Evolutionary conservation across 2,888 invertebrate genomes (phyloP).

Genomic region (Dinocampus coccinellae): DNA sequence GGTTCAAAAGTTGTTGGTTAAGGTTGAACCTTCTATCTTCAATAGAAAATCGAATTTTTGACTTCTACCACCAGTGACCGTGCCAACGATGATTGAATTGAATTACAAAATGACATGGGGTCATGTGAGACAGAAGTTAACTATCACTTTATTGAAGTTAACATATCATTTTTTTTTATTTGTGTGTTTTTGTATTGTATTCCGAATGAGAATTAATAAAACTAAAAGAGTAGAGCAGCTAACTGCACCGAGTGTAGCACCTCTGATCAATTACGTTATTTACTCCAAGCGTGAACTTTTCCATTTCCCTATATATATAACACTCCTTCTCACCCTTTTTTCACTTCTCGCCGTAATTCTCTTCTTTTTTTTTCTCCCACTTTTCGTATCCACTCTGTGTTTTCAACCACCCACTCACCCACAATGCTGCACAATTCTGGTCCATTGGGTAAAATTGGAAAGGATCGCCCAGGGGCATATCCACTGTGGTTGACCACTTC

Average conservation of each 20-base stretch:
- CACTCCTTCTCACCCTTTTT: conserved; percentile 23
- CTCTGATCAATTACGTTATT: conserved; percentile 51
- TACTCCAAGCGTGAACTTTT: conserved; percentile 41
- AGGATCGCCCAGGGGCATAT: conserved; percentile 35
- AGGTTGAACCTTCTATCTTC: conserved; percentile 16
- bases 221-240: conserved; percentile 47
- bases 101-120: conserved; percentile 48
- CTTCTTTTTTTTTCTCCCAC: background rate
- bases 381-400: conserved; percentile 4
- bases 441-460: conserved; percentile 42
- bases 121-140: conserved; percentile 23
- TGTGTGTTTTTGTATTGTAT: conserved; percentile 25
- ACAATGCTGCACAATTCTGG: conserved; percentile 10
- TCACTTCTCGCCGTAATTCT: background rate
- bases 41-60: conserved; percentile 38
- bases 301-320: conserved; percentile 18
- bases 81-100: conserved; percentile 48
- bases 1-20: conserved; percentile 8
- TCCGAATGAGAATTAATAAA: conserved; percentile 52
- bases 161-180: background rate
- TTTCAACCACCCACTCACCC: background rate
- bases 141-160: background rate
- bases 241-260: conserved; percentile 35
- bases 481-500: conserved; percentile 31
- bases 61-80: conserved; percentile 34